These are phyloP conservation scores for Timema podura DNA, from an alignment of 2,888 invertebrate genomes.

Conservation along the genomic window DNA sequence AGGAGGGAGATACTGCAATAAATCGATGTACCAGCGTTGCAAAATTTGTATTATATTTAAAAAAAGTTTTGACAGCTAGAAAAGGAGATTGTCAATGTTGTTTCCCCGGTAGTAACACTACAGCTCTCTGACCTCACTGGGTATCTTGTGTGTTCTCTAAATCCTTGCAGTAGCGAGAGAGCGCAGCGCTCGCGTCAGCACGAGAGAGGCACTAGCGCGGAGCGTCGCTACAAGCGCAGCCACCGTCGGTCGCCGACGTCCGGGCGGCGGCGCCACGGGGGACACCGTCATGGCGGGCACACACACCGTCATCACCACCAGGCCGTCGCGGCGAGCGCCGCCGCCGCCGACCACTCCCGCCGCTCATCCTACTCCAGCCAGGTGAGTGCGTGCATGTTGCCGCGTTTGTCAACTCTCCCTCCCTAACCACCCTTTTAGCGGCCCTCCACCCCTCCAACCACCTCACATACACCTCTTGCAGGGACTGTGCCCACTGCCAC, in stretches of 20 bases:
- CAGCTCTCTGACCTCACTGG: too few species aligned
- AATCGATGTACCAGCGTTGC: too few species aligned
- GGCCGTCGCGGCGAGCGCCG: conserved; percentile 46
- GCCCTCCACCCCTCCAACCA: conserved; percentile 13
- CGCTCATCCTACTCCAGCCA: conserved; percentile 31
- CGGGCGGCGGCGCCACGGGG: conserved; percentile 41
- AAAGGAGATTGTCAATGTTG: too few species aligned
- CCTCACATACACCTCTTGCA: conserved; percentile 14
- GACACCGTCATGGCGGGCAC: conserved; percentile 23
- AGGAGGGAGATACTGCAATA: too few species aligned
- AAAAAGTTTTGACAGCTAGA: too few species aligned
- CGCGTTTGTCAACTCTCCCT: neutral
- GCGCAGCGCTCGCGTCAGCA: conserved; percentile 56
- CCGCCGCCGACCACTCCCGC: conserved; percentile 43
- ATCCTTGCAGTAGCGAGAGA: conserved; percentile 52
- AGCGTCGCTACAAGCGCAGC: conserved; percentile 80
- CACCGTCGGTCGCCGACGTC: conserved; percentile 78
- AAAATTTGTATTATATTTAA: too few species aligned
- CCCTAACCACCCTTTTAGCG: conserved; percentile 7
- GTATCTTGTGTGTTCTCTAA: too few species aligned
- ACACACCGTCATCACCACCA: conserved; percentile 62
- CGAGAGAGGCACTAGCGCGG: conserved; percentile 73
- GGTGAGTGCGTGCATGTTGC: conserved; percentile 31
- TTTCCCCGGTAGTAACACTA: too few species aligned
- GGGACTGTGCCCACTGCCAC: conserved; percentile 16